These are phyloP conservation scores for Mus spicilegus DNA, from an alignment of 2,113 vertebrate genomes.

Conservation along the genomic window DNA sequence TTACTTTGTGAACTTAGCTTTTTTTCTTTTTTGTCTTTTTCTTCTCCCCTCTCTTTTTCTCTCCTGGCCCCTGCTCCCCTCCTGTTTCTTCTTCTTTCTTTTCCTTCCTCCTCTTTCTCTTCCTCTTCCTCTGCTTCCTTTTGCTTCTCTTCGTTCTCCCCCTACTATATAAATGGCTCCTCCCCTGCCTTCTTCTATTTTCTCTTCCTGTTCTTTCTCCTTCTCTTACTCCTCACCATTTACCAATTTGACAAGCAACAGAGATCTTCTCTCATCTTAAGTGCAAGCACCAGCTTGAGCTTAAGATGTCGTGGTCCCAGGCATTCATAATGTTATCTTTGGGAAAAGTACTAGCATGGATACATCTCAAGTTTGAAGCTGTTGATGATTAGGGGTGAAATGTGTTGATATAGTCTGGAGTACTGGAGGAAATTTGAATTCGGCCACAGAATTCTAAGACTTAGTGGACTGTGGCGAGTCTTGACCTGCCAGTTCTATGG, in stretches of 20 bases:
- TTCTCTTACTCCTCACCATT: not conserved
- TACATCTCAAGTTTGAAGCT: conserved; percentile 40
- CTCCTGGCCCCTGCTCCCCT: not conserved
- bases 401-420: conserved; percentile 13
- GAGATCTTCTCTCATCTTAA: not conserved
- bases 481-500: conserved; percentile 7
- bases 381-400: conserved; percentile 60
- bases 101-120: no score
- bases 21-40: not conserved
- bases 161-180: not conserved
- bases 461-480: conserved; percentile 19
- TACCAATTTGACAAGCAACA: not conserved
- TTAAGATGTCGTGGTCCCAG: not conserved
- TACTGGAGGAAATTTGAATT: not conserved
- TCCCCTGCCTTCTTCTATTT: not conserved
- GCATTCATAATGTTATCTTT: not conserved
- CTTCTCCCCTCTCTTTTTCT: not conserved
- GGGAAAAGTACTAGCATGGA: not conserved
- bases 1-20: not conserved
- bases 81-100: not conserved
- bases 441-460: not conserved
- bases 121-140: not conserved
- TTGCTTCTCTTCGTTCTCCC: not conserved
- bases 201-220: not conserved
- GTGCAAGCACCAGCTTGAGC: not conserved